phyloP scores from a whole-genome alignment of 2,797 vertebrate species.

The Perdix hodgsoniae region DNA sequence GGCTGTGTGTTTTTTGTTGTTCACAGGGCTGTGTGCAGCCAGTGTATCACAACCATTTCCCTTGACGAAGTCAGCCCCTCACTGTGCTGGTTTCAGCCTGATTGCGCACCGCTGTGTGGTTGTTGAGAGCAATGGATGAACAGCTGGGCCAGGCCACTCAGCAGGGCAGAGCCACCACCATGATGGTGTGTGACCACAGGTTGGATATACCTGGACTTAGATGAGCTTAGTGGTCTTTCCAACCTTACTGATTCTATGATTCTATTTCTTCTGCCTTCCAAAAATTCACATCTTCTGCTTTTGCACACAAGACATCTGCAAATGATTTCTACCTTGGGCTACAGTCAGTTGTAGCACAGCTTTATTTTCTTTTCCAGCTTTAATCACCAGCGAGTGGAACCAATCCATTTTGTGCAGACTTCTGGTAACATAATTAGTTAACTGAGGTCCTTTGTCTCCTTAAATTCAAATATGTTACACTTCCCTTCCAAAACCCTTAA shows the following conservation, averaged over 20 bases:
- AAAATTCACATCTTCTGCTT: background rate
- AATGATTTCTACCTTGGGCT: background rate
- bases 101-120: no score
- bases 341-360: background rate
- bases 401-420: background rate
- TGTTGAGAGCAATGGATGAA: no score
- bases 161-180: no score
- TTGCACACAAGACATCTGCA: background rate
- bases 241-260: background rate
- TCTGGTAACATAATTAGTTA: slow-evolving; percentile 16
- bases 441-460: background rate
- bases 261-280: background rate
- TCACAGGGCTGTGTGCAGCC: no score
- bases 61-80: no score
- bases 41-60: no score
- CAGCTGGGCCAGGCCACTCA: no score
- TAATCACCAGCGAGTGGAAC: background rate
- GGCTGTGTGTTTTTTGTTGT: no score
- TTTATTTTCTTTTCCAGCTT: background rate
- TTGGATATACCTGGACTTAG: no score
- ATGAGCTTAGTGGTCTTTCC: no score
- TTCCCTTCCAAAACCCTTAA: slow-evolving; percentile 3
- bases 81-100: no score
- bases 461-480: slow-evolving; percentile 5
- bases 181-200: no score